Conservation (phyloP, 2,797 vertebrate genomes). For the Lophius americanus region DNA sequence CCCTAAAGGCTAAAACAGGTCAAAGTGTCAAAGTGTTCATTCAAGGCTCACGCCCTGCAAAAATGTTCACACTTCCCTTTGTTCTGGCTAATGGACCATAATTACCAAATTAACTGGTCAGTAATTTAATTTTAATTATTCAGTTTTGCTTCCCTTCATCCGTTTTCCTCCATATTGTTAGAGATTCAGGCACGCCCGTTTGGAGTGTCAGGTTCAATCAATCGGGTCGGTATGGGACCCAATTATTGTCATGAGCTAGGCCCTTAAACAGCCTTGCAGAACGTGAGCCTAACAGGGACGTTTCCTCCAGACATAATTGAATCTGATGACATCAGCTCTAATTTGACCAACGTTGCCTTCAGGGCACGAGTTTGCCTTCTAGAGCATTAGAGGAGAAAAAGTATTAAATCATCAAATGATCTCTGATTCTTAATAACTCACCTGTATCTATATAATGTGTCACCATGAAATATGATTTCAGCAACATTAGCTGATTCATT, state of each 20-base stretch:
- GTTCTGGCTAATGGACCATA: constrained; percentile 86
- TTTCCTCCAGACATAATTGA: constrained; percentile 80
- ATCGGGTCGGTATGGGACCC: constrained; percentile 78
- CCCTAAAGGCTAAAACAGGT: constrained; percentile 66
- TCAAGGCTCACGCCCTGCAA: constrained; percentile 42
- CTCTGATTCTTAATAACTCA: constrained; percentile 13
- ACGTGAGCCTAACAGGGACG: constrained; percentile 77
- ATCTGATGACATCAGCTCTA: constrained; percentile 83
- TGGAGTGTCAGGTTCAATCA: constrained; percentile 88
- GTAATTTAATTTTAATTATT: constrained; percentile 85
- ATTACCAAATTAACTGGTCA: constrained; percentile 88
- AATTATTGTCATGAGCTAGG: constrained; percentile 88
- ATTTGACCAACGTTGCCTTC: constrained; percentile 74
- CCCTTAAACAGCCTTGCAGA: constrained; percentile 74
- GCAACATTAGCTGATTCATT: not conserved
- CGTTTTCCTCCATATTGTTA: constrained; percentile 44
- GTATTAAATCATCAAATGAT: constrained; percentile 10
- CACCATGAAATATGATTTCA: not conserved
- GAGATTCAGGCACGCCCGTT: constrained; percentile 80
- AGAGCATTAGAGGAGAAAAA: constrained; percentile 34
- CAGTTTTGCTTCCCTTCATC: constrained; percentile 46
- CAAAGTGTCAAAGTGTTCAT: constrained; percentile 72
- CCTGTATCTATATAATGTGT: constrained; percentile 27
- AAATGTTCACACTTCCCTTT: constrained; percentile 76
- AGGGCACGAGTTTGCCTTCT: constrained; percentile 56